These are phyloP conservation scores for Drosophila malerkotliana DNA, from an alignment of 1,140 invertebrate genomes.

Conservation along the genomic window DNA sequence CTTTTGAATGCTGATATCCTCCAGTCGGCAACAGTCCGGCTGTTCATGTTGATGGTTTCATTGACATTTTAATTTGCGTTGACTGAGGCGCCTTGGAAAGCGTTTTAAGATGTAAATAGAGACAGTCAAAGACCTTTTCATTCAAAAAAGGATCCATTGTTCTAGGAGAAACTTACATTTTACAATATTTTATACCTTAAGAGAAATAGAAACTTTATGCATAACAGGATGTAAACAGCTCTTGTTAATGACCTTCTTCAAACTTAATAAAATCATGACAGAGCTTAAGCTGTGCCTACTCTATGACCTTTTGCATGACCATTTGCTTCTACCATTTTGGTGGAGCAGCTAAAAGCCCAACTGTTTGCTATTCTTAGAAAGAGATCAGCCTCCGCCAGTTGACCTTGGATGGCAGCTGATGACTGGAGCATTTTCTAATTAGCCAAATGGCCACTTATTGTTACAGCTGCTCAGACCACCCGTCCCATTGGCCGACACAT, in stretches of 20 bases:
- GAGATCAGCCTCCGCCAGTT: constrained; percentile 16
- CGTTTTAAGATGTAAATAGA: background rate
- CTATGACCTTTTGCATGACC: constrained; percentile 16
- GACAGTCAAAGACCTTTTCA: too few relatives aligned
- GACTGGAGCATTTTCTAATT: constrained; percentile 60
- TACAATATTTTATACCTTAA: too few relatives aligned
- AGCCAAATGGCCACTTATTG: constrained; percentile 67
- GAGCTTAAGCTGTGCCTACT: background rate
- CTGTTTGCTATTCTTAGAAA: constrained; percentile 5
- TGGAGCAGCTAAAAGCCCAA: constrained; percentile 2
- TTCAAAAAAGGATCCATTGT: too few relatives aligned
- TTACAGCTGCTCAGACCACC: constrained; percentile 24
- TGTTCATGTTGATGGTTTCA: constrained; percentile 29
- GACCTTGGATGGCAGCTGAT: constrained; percentile 30
- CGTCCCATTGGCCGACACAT: background rate
- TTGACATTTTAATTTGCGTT: constrained; percentile 77
- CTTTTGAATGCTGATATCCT: constrained; percentile 5
- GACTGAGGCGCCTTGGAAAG: constrained; percentile 46
- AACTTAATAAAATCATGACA: background rate
- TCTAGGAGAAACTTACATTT: background rate
- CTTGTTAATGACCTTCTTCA: background rate
- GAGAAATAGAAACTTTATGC: background rate
- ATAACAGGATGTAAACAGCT: background rate
- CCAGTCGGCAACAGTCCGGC: constrained; percentile 35
- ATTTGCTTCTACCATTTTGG: background rate